Evolutionary conservation across 2,888 invertebrate species (phyloP), one percentile per base, ranked within the genome.

Genomic region (Chirona hameri): DNA sequence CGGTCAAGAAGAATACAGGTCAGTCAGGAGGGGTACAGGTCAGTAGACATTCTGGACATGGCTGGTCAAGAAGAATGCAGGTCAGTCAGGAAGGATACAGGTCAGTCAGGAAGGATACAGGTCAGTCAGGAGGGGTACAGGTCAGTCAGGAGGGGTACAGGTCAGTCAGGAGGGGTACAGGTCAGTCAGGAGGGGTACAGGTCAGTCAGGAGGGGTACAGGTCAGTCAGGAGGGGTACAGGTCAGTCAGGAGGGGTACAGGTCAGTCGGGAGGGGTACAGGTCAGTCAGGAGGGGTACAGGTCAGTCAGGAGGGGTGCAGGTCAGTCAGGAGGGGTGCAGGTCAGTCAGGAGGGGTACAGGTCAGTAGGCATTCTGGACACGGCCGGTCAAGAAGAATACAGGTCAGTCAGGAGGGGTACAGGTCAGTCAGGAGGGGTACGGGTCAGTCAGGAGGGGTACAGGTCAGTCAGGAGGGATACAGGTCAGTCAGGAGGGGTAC

Each of bases 301-400:
- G 99, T 99, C 82, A 99, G 99, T 85, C 99, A 99, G 92, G 99
- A 99, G 89, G 99, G 99, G 90, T 99, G 99, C 90, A 91, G 90
- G 90, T 90, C 46, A 46, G 76, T 29, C 21, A 31, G 24, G 24
- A 82, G 27, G 15, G 48, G 31, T 60, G n/a, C 39, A 52, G 57
- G 24, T 3, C 39, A 52, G 48, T 60, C 10, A 48, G 24, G 24
- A 82, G 27, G 0, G 48, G 3, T 60, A 21, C 39, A 52, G 57
- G 24, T 3, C 39, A 52, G 48, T n/a, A n/a, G n/a, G n/a, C n/a
- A n/a, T n/a, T 60, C 10, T 24, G 24, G 24, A 21, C 39, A 52
- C n/a, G 24, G 0, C 39, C 39, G 7, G 39, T 39, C 39, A 39
- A 7, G 39, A 39, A 2, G 39, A 7, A 7, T 39, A 99, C 89